A percentile compares a stretch with the other conserved stretches of the same genome.
Conservation (phyloP, 2,888 invertebrate species). For the Galerucella nymphaeae region DNA sequence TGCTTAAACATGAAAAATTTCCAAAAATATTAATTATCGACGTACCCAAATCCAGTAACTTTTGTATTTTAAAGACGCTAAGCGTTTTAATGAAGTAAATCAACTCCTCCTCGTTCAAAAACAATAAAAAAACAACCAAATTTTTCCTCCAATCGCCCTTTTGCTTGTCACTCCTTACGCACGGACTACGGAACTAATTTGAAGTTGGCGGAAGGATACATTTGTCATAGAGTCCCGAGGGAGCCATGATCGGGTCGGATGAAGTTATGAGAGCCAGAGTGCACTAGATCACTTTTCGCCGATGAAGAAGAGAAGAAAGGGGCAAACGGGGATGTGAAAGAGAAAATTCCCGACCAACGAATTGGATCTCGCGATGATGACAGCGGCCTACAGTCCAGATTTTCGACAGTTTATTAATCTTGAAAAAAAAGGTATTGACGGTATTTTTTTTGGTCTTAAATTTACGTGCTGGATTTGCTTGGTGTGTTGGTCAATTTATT, state of each 20-base stretch:
- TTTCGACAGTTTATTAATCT: conserved; percentile 11
- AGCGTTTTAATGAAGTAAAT: not conserved
- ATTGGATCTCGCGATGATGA: conserved; percentile 33
- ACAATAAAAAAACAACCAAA: conserved; percentile 12
- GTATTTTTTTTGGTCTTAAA: not conserved
- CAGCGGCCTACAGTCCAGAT: conserved; percentile 20
- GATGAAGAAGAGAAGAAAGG: conserved; percentile 42
- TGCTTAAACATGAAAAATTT: too few relatives aligned
- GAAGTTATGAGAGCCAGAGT: conserved; percentile 67
- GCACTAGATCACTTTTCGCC: conserved; percentile 64
- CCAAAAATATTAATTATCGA: too few relatives aligned
- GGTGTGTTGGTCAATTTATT: too few relatives aligned
- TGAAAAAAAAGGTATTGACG: not conserved
- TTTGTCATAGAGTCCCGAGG: conserved; percentile 66
- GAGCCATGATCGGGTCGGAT: conserved; percentile 67
- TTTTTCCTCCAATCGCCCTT: conserved; percentile 29
- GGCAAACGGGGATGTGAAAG: conserved; percentile 52
- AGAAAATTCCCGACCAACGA: conserved; percentile 51
- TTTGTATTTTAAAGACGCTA: not conserved
- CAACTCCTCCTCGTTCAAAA: not conserved
- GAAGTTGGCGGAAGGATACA: conserved; percentile 68
- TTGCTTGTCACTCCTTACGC: conserved; percentile 56
- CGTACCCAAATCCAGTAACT: too few relatives aligned
- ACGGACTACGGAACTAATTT: conserved; percentile 64
- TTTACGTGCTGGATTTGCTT: too few relatives aligned